Evolutionary conservation across 2,888 invertebrate species (phyloP).

Genomic region (Micropterix aruncella): DNA sequence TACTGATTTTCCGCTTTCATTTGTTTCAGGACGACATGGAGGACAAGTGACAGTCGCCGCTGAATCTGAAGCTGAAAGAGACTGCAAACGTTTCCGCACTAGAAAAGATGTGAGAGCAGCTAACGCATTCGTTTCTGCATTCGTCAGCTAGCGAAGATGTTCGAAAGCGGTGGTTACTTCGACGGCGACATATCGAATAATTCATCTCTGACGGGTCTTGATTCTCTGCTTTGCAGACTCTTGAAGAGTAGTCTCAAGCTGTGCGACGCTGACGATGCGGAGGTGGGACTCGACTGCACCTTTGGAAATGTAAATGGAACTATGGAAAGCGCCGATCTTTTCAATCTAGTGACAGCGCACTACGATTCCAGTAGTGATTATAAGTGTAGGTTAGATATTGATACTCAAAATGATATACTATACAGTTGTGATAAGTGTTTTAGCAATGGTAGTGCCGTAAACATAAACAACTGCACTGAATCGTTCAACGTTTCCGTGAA

Average conservation of each 20-base stretch:
- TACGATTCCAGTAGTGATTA: constrained; percentile 2
- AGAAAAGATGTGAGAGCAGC: background rate
- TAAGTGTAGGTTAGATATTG: constrained; percentile 25
- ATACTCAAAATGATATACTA: constrained; percentile 33
- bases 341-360: background rate
- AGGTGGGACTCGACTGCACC: background rate
- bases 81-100: background rate
- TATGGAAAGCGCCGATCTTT: background rate
- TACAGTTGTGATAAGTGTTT: constrained; percentile 26
- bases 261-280: background rate
- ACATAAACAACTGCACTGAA: constrained; percentile 26
- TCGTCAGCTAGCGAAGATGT: too few relatives aligned
- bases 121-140: too few relatives aligned
- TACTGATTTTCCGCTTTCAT: background rate
- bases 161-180: background rate
- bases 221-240: background rate
- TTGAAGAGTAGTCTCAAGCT: background rate
- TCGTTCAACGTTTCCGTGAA: constrained; percentile 29
- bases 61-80: background rate
- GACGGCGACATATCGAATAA: background rate
- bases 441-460: constrained; percentile 15
- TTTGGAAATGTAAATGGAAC: background rate
- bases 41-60: background rate
- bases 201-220: background rate
- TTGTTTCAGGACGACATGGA: background rate